Evolutionary conservation across 1,140 invertebrate genomes (phyloP).

Genomic region (Drosophila mauritiana): DNA sequence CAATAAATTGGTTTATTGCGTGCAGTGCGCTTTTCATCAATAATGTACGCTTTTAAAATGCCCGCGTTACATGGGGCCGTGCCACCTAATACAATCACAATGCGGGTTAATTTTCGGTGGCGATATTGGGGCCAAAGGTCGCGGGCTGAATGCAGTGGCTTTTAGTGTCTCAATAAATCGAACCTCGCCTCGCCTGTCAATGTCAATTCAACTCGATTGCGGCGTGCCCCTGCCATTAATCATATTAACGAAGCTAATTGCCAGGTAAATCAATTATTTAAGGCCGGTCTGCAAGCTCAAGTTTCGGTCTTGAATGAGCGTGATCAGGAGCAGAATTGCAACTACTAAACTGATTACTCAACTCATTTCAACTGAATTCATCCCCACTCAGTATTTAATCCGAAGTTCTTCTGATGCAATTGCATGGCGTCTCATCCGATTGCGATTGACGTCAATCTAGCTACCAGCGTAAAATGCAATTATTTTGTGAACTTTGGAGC

Average conservation of each 20-base stretch:
- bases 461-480: conserved; percentile 23
- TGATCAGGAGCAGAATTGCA: neutral
- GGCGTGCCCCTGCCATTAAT: conserved; percentile 34
- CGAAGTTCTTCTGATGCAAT: neutral
- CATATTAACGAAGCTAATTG: conserved; percentile 56
- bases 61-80: neutral
- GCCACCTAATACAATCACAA: conserved; percentile 44
- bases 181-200: conserved; percentile 11
- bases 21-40: conserved; percentile 49
- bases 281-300: conserved; percentile 1
- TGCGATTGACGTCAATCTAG: conserved; percentile 32
- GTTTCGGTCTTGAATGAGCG: conserved; percentile 1
- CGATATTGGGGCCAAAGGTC: conserved; percentile 31
- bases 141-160: conserved; percentile 32
- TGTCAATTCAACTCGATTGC: conserved; percentile 37
- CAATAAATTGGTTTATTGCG: conserved; percentile 69
- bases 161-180: conserved; percentile 40
- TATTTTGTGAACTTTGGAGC: conserved; percentile 16
- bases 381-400: neutral
- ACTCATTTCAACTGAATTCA: neutral
- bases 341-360: conserved; percentile 10
- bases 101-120: conserved; percentile 15
- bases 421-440: conserved; percentile 1
- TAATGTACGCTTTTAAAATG: conserved; percentile 51
- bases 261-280: conserved; percentile 39